Conservation (phyloP, 2,888 invertebrate genomes). For the Drosophila eohydei region DNA sequence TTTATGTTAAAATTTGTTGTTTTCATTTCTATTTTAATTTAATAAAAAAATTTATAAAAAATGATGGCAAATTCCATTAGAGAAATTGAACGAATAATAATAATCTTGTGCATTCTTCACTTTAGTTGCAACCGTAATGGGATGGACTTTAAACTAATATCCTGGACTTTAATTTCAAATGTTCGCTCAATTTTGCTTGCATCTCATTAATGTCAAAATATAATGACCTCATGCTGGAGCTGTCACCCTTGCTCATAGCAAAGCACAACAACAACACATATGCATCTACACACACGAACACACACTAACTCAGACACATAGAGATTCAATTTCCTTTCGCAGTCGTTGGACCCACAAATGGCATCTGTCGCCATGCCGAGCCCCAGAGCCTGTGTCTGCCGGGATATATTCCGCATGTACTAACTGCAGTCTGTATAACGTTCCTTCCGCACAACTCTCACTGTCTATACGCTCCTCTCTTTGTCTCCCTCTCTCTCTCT, state of each 20-base stretch:
- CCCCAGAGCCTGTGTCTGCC: slow-evolving; percentile 25
- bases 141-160: slow-evolving; percentile 3
- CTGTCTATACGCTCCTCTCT: slow-evolving; percentile 12
- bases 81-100: background rate
- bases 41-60: background rate
- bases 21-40: too few species aligned
- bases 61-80: background rate
- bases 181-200: slow-evolving; percentile 21
- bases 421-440: slow-evolving; percentile 26
- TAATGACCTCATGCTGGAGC: slow-evolving; percentile 17
- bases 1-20: too few species aligned
- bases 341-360: slow-evolving; percentile 49
- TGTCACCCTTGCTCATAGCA: slow-evolving; percentile 13
- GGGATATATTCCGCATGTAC: slow-evolving; percentile 17
- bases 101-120: background rate
- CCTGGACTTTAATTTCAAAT: background rate
- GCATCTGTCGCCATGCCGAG: slow-evolving; percentile 39
- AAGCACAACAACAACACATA: slow-evolving; percentile 14
- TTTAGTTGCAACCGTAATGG: background rate
- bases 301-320: slow-evolving; percentile 11
- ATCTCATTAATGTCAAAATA: slow-evolving; percentile 34
- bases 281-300: slow-evolving; percentile 4
- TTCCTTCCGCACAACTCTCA: background rate
- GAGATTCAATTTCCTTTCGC: slow-evolving; percentile 76
- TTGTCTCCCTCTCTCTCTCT: slow-evolving; percentile 20